Evolutionary conservation across 2,113 vertebrate species (phyloP).

Genomic region (Pogonocichla stellata): DNA sequence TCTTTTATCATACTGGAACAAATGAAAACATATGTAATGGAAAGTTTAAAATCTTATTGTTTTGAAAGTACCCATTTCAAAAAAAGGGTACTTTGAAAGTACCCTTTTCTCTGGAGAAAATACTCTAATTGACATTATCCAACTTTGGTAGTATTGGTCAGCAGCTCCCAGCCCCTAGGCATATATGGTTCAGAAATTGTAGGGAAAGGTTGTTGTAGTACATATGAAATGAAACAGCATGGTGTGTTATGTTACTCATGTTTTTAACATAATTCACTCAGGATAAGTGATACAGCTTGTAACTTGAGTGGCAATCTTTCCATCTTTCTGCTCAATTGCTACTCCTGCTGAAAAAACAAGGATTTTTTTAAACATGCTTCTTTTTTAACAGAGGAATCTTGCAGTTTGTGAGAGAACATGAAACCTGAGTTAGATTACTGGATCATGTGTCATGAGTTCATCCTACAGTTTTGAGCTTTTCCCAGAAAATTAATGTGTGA

Average conservation of each 20-base stretch:
- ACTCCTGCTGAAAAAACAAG: not conserved
- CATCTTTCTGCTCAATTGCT: not conserved
- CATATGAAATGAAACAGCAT: not conserved
- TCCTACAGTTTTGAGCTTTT: not conserved
- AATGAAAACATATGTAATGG: not conserved
- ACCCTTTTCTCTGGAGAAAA: not conserved
- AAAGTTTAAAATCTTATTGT: not conserved
- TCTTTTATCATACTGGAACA: not conserved
- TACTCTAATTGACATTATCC: not conserved
- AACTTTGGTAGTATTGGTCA: not conserved
- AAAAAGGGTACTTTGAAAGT: not conserved
- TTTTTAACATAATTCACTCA: not conserved
- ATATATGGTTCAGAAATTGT: not conserved
- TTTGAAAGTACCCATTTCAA: not conserved
- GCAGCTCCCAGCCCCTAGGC: not conserved
- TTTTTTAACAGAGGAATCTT: not conserved
- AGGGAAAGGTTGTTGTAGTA: not conserved
- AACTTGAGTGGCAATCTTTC: not conserved
- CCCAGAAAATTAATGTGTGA: not conserved
- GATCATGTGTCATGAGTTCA: not conserved
- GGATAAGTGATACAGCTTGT: not conserved
- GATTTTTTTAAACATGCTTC: not conserved
- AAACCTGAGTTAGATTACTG: not conserved
- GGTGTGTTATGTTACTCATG: not conserved
- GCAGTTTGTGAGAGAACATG: not conserved